These are phyloP conservation scores for Entomyzon cyanotis DNA, from an alignment of 2,113 vertebrate species.

Conservation along the genomic window DNA sequence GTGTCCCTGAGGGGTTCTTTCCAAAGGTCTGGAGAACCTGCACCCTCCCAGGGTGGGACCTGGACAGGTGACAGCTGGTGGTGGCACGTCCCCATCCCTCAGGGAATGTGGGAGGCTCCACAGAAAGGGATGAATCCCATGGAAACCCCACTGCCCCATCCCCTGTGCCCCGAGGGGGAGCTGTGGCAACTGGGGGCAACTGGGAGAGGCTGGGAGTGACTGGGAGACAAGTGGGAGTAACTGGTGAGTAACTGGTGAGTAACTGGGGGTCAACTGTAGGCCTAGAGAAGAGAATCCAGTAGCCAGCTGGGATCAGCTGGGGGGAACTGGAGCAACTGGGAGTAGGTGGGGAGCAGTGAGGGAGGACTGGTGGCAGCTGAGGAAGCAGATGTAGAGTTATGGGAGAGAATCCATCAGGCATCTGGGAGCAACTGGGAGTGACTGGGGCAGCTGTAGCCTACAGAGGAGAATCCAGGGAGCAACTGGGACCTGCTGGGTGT, in stretches of 20 bases:
- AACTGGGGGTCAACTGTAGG: background rate
- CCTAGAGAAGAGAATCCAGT: background rate
- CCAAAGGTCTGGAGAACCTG: background rate
- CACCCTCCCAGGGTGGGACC: no score
- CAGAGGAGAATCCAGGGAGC: background rate
- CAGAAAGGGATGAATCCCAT: fast-evolving
- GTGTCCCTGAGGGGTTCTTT: fast-evolving
- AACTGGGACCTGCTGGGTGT: background rate
- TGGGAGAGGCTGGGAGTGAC: background rate
- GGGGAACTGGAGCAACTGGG: background rate
- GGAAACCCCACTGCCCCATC: fast-evolving
- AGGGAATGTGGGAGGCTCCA: fast-evolving
- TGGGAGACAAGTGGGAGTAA: background rate
- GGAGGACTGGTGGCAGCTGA: background rate
- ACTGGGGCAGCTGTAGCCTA: background rate
- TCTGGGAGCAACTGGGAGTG: background rate
- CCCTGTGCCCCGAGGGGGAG: background rate
- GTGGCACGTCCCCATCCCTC: background rate
- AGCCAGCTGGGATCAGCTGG: background rate
- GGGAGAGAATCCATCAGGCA: background rate
- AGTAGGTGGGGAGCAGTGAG: background rate
- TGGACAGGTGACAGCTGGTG: fast-evolving
- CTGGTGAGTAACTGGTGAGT: background rate
- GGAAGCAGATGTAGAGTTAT: fast-evolving
- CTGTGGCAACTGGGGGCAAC: fast-evolving